Base-by-base conservation (phyloP, 2,113 vertebrate species). In the Dendrocopos noguchii region DNA sequence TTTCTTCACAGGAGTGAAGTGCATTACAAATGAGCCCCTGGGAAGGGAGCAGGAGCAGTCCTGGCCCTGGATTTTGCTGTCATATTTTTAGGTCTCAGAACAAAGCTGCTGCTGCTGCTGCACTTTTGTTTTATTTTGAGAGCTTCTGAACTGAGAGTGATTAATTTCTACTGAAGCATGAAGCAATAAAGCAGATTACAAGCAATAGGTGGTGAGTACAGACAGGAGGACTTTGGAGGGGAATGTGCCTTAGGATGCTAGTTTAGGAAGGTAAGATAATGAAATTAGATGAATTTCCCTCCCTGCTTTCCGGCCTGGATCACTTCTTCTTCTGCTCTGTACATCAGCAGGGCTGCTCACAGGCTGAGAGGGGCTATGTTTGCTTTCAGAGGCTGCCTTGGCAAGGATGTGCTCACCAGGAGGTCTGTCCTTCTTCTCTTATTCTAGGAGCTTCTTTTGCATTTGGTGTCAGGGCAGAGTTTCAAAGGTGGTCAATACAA, bases 131-230 rank as follows among this genome's bases (percentile, higher is more conserved):
- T 95, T 78, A 66, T 75, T 74, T 78, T 53, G 71, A 27, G 70
- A 47, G 36, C 44, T 74, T 77, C 84, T 85, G 42, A 56, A 70
- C 56, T 80, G 60, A 83, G 67, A 64, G 34, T 73, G 75, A 66
- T 84, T 57, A 87, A 71, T 85, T 87, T 88, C 56, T 85, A 12
- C 33, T 42, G 25, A 77, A 83, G 68, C 50, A 31, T 66, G 68
- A 88, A 93, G 76, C 73, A 33, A n/a, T 77, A 44, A 88, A 87
- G 63, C 19, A 91, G 72, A 85, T 93, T 47, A 91, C 52, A 75
- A 71, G 76, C 61, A 74, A 50, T 82, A 70, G 39, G n/a, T 73
- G 53, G 56, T 1, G 1, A 57, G 34, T 36, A 52, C 10, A 74
- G 60, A 60, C 36, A 25, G 47, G 90, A 11, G 22, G 42, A 70